phyloP scores from a whole-genome alignment of 2,888 invertebrate genomes.

The Lepidocyrtoides sp. region DNA sequence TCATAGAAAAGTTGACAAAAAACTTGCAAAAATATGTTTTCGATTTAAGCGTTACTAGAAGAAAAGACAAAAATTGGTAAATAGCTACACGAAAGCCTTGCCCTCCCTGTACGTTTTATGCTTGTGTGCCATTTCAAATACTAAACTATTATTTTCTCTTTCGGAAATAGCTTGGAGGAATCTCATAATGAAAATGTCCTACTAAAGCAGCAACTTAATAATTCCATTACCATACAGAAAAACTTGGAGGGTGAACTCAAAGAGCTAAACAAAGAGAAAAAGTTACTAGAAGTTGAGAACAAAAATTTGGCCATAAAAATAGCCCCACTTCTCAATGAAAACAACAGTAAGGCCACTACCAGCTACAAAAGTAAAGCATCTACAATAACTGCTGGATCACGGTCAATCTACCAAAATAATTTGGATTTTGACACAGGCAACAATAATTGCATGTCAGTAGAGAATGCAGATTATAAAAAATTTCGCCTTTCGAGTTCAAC shows the following conservation, averaged over 20 bases:
- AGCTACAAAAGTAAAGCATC: background rate
- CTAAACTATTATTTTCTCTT: too few species aligned
- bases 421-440: background rate
- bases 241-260: constrained; percentile 47
- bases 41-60: background rate
- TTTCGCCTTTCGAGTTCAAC: background rate
- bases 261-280: constrained; percentile 51
- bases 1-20: constrained; percentile 5
- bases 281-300: constrained; percentile 54
- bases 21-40: constrained; percentile 9
- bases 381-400: background rate
- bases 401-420: background rate
- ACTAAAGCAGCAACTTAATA: constrained; percentile 49
- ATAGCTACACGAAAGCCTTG: too few species aligned
- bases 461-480: background rate
- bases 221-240: constrained; percentile 22
- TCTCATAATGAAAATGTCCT: constrained; percentile 23
- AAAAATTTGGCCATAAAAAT: constrained; percentile 60
- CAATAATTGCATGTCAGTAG: background rate
- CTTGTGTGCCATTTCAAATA: too few species aligned
- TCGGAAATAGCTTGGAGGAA: constrained; percentile 41
- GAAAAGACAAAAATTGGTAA: constrained; percentile 28
- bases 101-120: too few species aligned
- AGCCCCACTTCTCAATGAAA: constrained; percentile 23
- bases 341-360: background rate